Evolutionary conservation across 2,113 vertebrate genomes (phyloP).

Genomic region (Heloderma charlesbogerti): DNA sequence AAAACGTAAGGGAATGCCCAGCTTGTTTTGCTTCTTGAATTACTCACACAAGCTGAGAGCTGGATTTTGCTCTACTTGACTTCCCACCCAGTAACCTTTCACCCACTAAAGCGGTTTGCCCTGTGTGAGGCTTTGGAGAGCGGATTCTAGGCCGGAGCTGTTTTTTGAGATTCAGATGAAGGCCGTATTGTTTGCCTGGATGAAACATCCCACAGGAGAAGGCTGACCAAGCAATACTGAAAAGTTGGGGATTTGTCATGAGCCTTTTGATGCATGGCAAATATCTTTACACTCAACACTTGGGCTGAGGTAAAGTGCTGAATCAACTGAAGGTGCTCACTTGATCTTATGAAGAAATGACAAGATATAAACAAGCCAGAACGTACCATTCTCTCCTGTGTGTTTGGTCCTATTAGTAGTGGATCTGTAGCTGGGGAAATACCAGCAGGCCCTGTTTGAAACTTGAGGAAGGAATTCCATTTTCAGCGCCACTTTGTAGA

Average conservation of each 20-base stretch:
- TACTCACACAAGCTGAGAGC: slow-evolving; percentile 61
- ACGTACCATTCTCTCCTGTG: background rate
- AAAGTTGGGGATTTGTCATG: slow-evolving; percentile 12
- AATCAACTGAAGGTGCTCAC: background rate
- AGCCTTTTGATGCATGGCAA: background rate
- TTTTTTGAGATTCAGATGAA: background rate
- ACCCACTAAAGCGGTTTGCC: slow-evolving; percentile 50
- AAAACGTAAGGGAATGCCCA: background rate
- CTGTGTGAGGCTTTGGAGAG: background rate
- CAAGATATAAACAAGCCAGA: background rate
- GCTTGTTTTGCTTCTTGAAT: slow-evolving; percentile 53
- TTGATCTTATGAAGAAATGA: background rate
- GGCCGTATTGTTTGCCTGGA: slow-evolving; percentile 23
- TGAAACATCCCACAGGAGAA: slow-evolving; percentile 13
- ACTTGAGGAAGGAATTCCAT: background rate
- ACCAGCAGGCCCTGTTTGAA: background rate
- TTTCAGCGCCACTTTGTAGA: background rate
- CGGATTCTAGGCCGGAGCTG: fast-evolving
- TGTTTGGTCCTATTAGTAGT: background rate
- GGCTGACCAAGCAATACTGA: background rate
- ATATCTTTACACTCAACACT: background rate
- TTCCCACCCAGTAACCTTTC: slow-evolving; percentile 66
- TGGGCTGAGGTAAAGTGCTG: background rate
- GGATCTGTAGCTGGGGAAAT: background rate
- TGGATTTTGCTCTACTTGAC: slow-evolving; percentile 62